These are phyloP conservation scores for Crenichthys baileyi DNA, from an alignment of 2,797 vertebrate species.

Conservation along the genomic window DNA sequence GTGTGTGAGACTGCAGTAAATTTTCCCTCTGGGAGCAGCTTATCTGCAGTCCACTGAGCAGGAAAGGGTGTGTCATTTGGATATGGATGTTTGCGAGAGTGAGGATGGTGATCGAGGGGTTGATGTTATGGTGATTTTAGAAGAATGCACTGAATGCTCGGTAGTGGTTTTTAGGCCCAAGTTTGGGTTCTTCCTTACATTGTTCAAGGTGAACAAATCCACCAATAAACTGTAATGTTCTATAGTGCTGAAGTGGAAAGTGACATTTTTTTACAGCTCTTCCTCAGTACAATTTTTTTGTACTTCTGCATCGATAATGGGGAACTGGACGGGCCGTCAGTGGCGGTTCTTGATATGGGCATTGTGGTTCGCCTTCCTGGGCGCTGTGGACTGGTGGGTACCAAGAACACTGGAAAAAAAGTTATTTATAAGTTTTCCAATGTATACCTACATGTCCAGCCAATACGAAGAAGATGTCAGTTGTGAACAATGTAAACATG, in stretches of 20 bases:
- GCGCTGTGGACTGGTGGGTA: too few species aligned
- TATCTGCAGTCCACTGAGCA: constrained; percentile 73
- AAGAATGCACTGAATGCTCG: constrained; percentile 23
- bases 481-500: not conserved
- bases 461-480: not conserved
- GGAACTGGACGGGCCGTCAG: not conserved
- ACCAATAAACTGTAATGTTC: not conserved
- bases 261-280: not conserved
- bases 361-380: not conserved
- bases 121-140: constrained; percentile 62
- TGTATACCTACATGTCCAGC: not conserved
- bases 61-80: constrained; percentile 78
- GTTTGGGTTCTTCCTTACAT: constrained; percentile 39
- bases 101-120: constrained; percentile 46
- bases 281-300: not conserved
- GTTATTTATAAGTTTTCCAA: not conserved
- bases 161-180: constrained; percentile 20
- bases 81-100: constrained; percentile 68
- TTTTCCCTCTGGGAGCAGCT: constrained; percentile 61
- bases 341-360: not conserved
- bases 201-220: constrained; percentile 28
- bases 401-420: too few species aligned
- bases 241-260: constrained; percentile 5
- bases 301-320: not conserved
- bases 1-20: constrained; percentile 25